These are phyloP conservation scores for Terebella lapidaria DNA, from an alignment of 2,888 invertebrate species.

Conservation along the genomic window DNA sequence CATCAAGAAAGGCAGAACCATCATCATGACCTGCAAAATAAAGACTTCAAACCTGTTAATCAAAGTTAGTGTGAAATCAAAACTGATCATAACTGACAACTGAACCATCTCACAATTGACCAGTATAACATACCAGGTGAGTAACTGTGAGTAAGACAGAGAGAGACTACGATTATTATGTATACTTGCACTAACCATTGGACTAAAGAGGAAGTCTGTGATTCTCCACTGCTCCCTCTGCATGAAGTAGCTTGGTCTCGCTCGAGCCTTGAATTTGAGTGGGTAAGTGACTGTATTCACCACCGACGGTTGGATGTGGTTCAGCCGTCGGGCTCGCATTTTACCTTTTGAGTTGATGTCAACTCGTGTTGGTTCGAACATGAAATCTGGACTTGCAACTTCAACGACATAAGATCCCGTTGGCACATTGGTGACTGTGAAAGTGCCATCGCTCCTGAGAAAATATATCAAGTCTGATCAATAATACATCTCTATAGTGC, in stretches of 20 bases:
- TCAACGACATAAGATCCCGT: constrained; percentile 82
- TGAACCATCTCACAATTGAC: neutral
- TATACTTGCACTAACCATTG: constrained; percentile 69
- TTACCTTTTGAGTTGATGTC: constrained; percentile 98
- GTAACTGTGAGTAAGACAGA: neutral
- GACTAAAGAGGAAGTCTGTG: constrained; percentile 92
- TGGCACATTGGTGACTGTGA: constrained; percentile 70
- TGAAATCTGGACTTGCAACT: constrained; percentile 80
- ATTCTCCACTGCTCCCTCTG: constrained; percentile 92
- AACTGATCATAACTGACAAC: neutral
- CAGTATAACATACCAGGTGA: too few relatives aligned
- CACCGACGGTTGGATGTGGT: constrained; percentile 85
- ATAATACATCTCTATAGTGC: too few relatives aligned
- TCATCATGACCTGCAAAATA: constrained; percentile 73
- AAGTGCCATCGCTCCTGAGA: constrained; percentile 81
- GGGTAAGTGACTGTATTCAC: constrained; percentile 80
- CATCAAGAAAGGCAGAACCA: constrained; percentile 84
- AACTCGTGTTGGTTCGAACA: constrained; percentile 89
- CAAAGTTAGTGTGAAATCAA: neutral
- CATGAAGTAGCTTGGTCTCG: constrained; percentile 73
- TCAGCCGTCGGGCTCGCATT: constrained; percentile 88
- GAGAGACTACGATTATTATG: neutral
- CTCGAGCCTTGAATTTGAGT: constrained; percentile 76
- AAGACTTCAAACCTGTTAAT: neutral
- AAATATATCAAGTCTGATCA: too few relatives aligned